phyloP scores from a whole-genome alignment of 1,140 invertebrate genomes.

The Saccostrea echinata region DNA sequence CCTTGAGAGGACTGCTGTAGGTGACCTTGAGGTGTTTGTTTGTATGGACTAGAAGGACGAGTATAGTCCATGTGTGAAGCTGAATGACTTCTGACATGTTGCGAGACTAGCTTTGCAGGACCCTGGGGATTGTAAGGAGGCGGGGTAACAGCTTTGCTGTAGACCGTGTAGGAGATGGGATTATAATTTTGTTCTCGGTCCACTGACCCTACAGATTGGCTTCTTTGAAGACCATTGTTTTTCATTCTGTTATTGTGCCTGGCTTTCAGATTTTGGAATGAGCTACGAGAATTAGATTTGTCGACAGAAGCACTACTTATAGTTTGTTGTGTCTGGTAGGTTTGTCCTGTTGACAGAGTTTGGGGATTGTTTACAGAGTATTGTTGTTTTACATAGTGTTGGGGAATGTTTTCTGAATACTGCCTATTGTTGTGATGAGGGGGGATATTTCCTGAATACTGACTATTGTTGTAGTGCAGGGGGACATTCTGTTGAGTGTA shows the following conservation, averaged over 20 bases:
- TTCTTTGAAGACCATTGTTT: slow-evolving; percentile 25
- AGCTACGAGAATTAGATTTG: neutral
- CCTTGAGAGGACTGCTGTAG: neutral
- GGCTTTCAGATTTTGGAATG: slow-evolving; percentile 6
- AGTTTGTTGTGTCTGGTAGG: neutral
- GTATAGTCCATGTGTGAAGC: neutral
- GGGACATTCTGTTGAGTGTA: neutral
- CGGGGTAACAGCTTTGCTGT: neutral
- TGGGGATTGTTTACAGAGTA: neutral
- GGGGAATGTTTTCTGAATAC: neutral
- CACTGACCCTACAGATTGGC: neutral
- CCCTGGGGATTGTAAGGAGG: neutral
- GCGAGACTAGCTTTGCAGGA: neutral
- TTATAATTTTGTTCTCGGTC: neutral
- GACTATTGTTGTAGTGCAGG: no score
- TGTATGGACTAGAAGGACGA: neutral
- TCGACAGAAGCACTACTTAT: neutral
- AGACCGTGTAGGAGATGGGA: neutral
- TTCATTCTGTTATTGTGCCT: neutral
- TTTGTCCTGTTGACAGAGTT: neutral
- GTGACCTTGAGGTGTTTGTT: neutral
- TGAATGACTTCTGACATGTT: slow-evolving; percentile 9
- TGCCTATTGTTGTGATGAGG: no score
- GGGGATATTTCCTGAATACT: no score
- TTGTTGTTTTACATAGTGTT: neutral